phyloP scores from a whole-genome alignment of 2,888 invertebrate species.

The Syritta pipiens region DNA sequence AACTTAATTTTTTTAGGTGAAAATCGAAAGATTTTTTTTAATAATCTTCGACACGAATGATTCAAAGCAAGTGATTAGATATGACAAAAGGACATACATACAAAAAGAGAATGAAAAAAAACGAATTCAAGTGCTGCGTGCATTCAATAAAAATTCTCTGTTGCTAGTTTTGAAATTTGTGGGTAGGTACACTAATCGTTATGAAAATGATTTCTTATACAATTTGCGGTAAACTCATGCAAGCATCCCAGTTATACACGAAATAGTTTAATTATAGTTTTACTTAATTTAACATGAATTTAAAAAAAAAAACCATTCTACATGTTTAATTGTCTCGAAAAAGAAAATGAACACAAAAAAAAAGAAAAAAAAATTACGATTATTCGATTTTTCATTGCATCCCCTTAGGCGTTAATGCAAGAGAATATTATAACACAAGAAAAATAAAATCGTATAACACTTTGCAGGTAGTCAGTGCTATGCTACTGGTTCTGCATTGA shows the following conservation, averaged over 20 bases:
- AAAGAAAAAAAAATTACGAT: background rate
- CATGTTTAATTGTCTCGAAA: slow-evolving; percentile 58
- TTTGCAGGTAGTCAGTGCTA: background rate
- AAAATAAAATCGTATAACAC: slow-evolving; percentile 26
- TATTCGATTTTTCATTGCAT: slow-evolving; percentile 6
- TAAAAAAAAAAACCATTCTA: slow-evolving; percentile 24
- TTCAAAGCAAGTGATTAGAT: background rate
- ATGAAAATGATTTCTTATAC: slow-evolving; percentile 10
- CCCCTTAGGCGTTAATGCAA: slow-evolving; percentile 8
- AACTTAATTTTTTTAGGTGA: no score
- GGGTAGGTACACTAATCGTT: background rate
- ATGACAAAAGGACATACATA: background rate
- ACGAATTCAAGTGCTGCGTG: background rate
- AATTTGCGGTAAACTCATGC: slow-evolving; percentile 60
- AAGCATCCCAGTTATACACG: slow-evolving; percentile 59
- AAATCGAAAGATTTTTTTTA: no score
- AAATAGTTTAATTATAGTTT: slow-evolving; percentile 56
- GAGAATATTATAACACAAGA: slow-evolving; percentile 9
- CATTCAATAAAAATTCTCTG: slow-evolving; percentile 8
- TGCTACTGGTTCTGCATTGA: background rate
- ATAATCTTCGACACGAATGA: background rate
- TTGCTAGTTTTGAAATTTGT: slow-evolving; percentile 1
- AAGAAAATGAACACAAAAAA: slow-evolving; percentile 15
- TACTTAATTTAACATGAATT: slow-evolving; percentile 48
- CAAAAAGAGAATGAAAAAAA: background rate